A percentile compares a stretch with the other conserved stretches of the same genome.
Conservation (phyloP, 2,888 invertebrate species). For the Drosophila peninsularis region DNA sequence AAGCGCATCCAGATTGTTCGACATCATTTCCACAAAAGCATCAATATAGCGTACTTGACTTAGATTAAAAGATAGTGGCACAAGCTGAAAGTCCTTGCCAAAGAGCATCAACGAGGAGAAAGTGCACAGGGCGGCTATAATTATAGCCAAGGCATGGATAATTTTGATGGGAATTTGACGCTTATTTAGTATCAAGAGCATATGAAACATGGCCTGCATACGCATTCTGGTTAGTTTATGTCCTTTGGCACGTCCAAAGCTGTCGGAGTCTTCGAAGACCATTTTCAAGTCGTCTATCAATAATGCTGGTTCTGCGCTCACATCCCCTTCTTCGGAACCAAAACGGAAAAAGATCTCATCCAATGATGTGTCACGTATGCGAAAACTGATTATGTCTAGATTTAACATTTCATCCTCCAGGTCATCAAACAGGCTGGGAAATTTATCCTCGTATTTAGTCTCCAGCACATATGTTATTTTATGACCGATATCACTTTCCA, state of each 20-base stretch:
- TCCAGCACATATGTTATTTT: slow-evolving; percentile 93
- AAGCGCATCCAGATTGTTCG: neutral
- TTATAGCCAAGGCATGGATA: slow-evolving; percentile 15
- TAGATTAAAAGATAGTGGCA: slow-evolving; percentile 53
- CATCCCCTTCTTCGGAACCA: slow-evolving; percentile 54
- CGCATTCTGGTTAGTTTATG: neutral
- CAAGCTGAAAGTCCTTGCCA: slow-evolving; percentile 41
- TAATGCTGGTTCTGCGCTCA: slow-evolving; percentile 15
- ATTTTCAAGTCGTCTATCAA: slow-evolving; percentile 38
- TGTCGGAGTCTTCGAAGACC: slow-evolving; percentile 2
- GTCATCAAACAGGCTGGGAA: slow-evolving; percentile 88
- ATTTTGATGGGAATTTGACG: slow-evolving; percentile 35
- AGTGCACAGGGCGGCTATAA: slow-evolving; percentile 19
- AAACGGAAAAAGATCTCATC: slow-evolving; percentile 93
- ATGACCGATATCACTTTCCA: slow-evolving; percentile 90
- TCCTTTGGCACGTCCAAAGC: neutral
- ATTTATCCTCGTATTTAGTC: slow-evolving; percentile 88
- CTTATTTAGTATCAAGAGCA: slow-evolving; percentile 29
- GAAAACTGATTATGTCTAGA: slow-evolving; percentile 90
- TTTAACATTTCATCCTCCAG: slow-evolving; percentile 86
- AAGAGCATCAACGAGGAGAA: slow-evolving; percentile 47
- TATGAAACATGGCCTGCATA: slow-evolving; percentile 34
- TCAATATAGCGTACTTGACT: slow-evolving; percentile 35
- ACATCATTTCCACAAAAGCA: slow-evolving; percentile 52
- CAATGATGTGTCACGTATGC: slow-evolving; percentile 92